Evolutionary conservation across 2,888 invertebrate species (phyloP).

Genomic region (Drosophila borborema): DNA sequence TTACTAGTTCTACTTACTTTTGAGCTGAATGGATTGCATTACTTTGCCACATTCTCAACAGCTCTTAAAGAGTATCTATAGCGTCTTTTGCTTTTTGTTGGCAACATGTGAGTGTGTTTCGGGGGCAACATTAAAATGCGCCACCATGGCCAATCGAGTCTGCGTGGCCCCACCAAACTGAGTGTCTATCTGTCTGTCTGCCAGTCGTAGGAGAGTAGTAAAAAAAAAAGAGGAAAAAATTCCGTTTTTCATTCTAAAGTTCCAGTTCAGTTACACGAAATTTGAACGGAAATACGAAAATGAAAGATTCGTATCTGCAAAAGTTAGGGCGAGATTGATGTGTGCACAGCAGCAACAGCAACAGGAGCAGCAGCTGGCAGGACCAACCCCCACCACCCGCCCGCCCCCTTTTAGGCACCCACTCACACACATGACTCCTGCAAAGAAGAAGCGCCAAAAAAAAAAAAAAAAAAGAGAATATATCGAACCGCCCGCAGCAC

Average conservation of each 20-base stretch:
- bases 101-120: slow-evolving; percentile 10
- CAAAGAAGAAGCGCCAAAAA: slow-evolving; percentile 33
- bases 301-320: slow-evolving; percentile 76
- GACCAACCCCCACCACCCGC: background rate
- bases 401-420: background rate
- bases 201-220: slow-evolving; percentile 12
- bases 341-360: slow-evolving; percentile 60
- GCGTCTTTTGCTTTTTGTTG: background rate
- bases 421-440: slow-evolving; percentile 22
- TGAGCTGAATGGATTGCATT: background rate
- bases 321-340: slow-evolving; percentile 75
- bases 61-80: slow-evolving; percentile 8
- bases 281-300: slow-evolving; percentile 77
- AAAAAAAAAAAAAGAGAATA: slow-evolving; percentile 50
- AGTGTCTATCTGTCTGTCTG: slow-evolving; percentile 38
- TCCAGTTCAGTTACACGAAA: slow-evolving; percentile 71
- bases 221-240: slow-evolving; percentile 5
- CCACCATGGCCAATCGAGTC: slow-evolving; percentile 41
- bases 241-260: slow-evolving; percentile 51
- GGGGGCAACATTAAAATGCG: slow-evolving; percentile 53
- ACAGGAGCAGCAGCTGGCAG: slow-evolving; percentile 26
- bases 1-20: background rate
- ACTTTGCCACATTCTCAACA: background rate
- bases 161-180: slow-evolving; percentile 31
- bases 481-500: slow-evolving; percentile 72